A percentile compares a stretch with the other conserved stretches of the same genome.
Conservation (phyloP, 1,140 invertebrate species). For the Neodiprion virginianus region DNA sequence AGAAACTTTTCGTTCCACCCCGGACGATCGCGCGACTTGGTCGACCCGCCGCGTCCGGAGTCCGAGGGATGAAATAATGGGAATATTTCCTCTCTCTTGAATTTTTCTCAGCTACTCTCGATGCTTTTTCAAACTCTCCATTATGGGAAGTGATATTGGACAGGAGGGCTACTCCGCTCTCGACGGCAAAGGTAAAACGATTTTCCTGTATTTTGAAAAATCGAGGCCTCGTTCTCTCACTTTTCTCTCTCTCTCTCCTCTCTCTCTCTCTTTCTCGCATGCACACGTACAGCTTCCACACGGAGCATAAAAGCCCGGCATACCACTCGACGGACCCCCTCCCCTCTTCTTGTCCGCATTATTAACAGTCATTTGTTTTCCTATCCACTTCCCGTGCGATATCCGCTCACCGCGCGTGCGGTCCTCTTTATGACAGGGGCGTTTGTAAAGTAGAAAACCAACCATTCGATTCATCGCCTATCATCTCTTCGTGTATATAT, state of each 20-base stretch:
- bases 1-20: neutral
- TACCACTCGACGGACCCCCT: neutral
- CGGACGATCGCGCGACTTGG: neutral
- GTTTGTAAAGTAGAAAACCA: constrained; percentile 7
- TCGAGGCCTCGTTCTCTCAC: neutral
- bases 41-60: neutral
- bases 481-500: too few species aligned
- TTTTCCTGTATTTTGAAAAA: neutral
- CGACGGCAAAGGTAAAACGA: neutral
- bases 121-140: neutral
- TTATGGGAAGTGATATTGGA: neutral
- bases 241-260: neutral
- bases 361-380: constrained; percentile 7
- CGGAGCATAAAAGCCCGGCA: neutral
- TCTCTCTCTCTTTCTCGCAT: neutral
- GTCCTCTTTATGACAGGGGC: neutral
- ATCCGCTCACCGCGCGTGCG: neutral
- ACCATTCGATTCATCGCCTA: neutral
- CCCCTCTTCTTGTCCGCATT: neutral
- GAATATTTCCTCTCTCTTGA: neutral
- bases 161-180: neutral
- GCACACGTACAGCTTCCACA: neutral
- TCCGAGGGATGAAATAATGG: neutral
- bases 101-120: neutral
- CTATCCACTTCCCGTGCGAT: neutral